Evolutionary conservation across 2,888 invertebrate genomes (phyloP), one percentile per base, ranked within the genome.

Genomic region (Diarsia brunnea): DNA sequence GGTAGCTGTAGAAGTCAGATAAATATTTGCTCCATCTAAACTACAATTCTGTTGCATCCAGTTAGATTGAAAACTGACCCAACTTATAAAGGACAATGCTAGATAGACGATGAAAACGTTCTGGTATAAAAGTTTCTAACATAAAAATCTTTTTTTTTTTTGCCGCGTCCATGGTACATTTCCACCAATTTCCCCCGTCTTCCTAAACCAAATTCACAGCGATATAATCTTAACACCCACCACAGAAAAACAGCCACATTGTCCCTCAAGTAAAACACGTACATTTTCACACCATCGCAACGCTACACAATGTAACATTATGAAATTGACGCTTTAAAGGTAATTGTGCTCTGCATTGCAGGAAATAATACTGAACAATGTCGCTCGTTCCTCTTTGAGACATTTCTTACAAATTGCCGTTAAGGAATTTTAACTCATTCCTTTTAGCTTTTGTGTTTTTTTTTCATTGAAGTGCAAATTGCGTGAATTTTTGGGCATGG

Each of bases 341-440:
- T 84, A 75, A 84, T 84, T 84, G 81, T 67, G 58, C 75, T 73
- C 78, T 82, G 82, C 78, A 85, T 78, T 76, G 74, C 85, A 85
- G 85, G 84, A 85, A 85, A 85, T 84, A 75, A 75, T 64, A 70
- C 82, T 69, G 82, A 84, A 84, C 82, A 79, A 78, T 78, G 84
- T 81, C 75, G 67, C 69, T 55, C 53, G 49, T 60, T 80, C 68
- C 63, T 73, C 81, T 64, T 84, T 81, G 27, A 61, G 72, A 75
- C 72, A 75, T 75, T 84, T 73, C 81, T 69, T 64, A 71, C 69
- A 75, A 84, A 84, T 84, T 81, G 69, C 68, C 77, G 67, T 69
- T 71, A 73, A 76, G 71, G 81, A 84, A 81, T 84, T 77, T 84
- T 78, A 84, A 77, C 72, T 81, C 71, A 75, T 65, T 69, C 64